Evolutionary conservation across 2,888 invertebrate species (phyloP).

Genomic region (Clunio marinus): DNA sequence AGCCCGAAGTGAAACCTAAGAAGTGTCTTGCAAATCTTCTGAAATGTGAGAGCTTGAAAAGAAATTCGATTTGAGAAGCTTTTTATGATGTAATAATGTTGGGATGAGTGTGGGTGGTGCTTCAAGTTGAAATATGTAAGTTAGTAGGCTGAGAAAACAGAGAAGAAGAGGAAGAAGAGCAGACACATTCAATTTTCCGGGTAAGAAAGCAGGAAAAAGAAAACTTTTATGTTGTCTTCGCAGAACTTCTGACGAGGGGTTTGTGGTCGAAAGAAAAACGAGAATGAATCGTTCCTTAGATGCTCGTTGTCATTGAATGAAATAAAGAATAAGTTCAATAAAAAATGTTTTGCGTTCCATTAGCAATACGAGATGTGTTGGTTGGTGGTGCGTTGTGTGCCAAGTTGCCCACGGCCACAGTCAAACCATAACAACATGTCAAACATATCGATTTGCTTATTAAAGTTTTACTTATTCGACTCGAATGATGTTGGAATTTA

Average conservation of each 20-base stretch:
- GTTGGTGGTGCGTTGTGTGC: not conserved
- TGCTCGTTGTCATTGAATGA: not conserved
- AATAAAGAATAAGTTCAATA: no score
- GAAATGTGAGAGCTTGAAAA: not conserved
- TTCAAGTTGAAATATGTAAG: no score
- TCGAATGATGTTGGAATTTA: not conserved
- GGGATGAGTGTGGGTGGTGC: no score
- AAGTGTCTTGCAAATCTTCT: no score
- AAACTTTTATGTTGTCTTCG: not conserved
- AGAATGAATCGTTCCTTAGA: not conserved
- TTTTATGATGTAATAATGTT: not conserved
- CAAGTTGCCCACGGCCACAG: not conserved
- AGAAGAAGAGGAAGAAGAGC: not conserved
- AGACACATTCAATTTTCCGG: not conserved
- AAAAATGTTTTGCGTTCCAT: conserved; percentile 1
- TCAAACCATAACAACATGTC: not conserved
- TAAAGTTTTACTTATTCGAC: not conserved
- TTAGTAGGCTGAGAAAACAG: no score
- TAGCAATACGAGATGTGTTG: no score
- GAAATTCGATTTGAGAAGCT: not conserved
- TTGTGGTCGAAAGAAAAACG: not conserved
- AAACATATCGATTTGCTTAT: not conserved
- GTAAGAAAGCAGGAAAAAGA: no score
- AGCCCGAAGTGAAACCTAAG: no score
- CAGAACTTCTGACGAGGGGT: no score